Evolutionary conservation across 2,888 invertebrate genomes (phyloP).

Genomic region (Polyommatus iphigenia): DNA sequence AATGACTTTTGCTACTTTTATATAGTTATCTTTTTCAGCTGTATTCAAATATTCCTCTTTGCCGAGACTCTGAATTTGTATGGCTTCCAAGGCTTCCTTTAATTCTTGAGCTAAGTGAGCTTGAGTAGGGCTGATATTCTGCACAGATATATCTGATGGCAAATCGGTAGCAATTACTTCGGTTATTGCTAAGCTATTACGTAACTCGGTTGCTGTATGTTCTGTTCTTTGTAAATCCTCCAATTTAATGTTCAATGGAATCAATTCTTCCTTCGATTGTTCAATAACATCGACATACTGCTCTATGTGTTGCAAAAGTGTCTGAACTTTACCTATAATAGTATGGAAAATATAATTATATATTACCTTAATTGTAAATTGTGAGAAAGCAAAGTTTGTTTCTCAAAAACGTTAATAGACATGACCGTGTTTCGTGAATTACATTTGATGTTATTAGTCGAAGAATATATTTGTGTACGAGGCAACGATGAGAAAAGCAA

Average conservation of each 20-base stretch:
- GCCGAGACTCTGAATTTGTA: slow-evolving; percentile 56
- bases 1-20: slow-evolving; percentile 53
- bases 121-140: slow-evolving; percentile 44
- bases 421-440: neutral
- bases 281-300: slow-evolving; percentile 63
- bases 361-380: neutral
- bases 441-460: too few relatives aligned
- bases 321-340: slow-evolving; percentile 52
- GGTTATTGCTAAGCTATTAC: slow-evolving; percentile 48
- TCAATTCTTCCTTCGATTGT: slow-evolving; percentile 58
- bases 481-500: neutral
- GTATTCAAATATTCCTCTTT: slow-evolving; percentile 51
- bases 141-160: slow-evolving; percentile 35
- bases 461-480: too few relatives aligned
- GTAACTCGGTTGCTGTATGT: slow-evolving; percentile 56
- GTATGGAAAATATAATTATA: neutral
- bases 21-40: slow-evolving; percentile 46
- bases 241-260: slow-evolving; percentile 51
- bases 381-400: neutral
- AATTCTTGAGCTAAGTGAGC: slow-evolving; percentile 52
- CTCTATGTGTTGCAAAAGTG: slow-evolving; percentile 57
- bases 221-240: slow-evolving; percentile 56
- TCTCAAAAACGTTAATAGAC: neutral
- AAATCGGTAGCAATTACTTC: slow-evolving; percentile 40
- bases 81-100: slow-evolving; percentile 51